A percentile compares a stretch with the other conserved stretches of the same genome.
phyloP scores from a whole-genome alignment of 2,888 invertebrate species.

The Stenichneumon culpator region DNA sequence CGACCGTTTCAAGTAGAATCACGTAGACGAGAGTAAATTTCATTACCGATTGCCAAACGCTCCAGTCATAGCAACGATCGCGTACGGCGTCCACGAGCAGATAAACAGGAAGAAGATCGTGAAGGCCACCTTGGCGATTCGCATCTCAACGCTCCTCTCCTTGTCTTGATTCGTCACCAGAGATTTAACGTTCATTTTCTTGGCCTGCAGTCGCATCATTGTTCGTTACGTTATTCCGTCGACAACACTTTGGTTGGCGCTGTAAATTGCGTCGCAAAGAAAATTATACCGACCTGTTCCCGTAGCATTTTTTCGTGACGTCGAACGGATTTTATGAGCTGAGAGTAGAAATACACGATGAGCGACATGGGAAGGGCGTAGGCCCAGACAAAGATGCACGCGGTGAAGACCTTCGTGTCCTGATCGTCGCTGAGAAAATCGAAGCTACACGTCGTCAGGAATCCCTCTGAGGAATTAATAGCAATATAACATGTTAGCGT shows the following conservation, averaged over 20 bases:
- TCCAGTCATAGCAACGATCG: conserved; percentile 92
- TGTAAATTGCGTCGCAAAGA: neutral
- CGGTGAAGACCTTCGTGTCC: conserved; percentile 92
- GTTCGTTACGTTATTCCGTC: neutral
- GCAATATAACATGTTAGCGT: neutral
- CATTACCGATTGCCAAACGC: conserved; percentile 90
- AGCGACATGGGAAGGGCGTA: conserved; percentile 92
- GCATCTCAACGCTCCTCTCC: conserved; percentile 92
- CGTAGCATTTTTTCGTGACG: conserved; percentile 93
- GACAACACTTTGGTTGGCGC: neutral
- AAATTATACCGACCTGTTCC: conserved; percentile 86
- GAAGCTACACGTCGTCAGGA: conserved; percentile 93
- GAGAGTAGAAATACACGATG: conserved; percentile 94
- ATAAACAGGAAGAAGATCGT: conserved; percentile 94
- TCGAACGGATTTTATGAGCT: conserved; percentile 95
- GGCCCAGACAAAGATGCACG: conserved; percentile 91
- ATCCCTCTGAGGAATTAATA: conserved; percentile 90
- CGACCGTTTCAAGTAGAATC: neutral
- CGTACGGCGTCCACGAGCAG: conserved; percentile 96
- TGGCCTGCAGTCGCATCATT: conserved; percentile 87
- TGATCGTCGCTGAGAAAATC: conserved; percentile 93
- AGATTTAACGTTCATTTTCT: conserved; percentile 96
- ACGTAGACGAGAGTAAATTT: neutral
- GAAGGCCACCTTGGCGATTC: conserved; percentile 95
- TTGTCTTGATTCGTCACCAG: conserved; percentile 90